Evolutionary conservation across 2,888 invertebrate genomes (phyloP), one percentile per base, ranked within the genome.

Genomic region (Thera obeliscata): DNA sequence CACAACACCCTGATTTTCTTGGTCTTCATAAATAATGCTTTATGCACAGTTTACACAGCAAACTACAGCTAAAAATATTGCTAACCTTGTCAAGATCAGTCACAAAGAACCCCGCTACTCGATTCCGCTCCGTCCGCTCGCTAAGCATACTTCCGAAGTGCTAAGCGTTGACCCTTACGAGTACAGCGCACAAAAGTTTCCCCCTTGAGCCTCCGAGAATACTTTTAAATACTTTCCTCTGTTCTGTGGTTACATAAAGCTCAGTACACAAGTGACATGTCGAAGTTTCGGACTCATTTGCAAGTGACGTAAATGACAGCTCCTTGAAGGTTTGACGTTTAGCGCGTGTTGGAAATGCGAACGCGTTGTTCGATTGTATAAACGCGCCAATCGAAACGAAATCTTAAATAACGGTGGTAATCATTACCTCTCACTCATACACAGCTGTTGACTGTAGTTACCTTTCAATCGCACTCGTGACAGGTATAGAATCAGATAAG

Each of bases 201-300:
- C 71, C 77, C 78, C 79, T 74, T 63, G 64, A 43, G 71, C 64
- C 68, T 72, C 72, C 43, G 41, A 64, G 74, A 74, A 78, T 76
- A 76, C 78, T 77, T 76, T 74, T 78, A 81, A 81, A 81, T 81
- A 79, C 78, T 81, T 74, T 74, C 66, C 69, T 64, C 58, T 68
- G 68, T 69, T 76, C 56, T 67, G 71, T 71, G 74, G 77, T 78
- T 76, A 78, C 78, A 78, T 78, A 81, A 81, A 78, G 76, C 78
- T 77, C 70, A 78, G 82, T 81, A 81, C 78, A 80, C 77, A 82
- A 59, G 56, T 63, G 46, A 73, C 76, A 75, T 76, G 77, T 75
- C 76, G 73, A 78, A 81, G 77, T 81, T 74, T 76, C 78, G 73
- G 79, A 76, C 78, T 78, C 78, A 80, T 80, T 81, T 80, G 75